A percentile compares a stretch with the other conserved stretches of the same genome.
Conservation (phyloP, 2,888 invertebrate species). For the Venusia cambrica region DNA sequence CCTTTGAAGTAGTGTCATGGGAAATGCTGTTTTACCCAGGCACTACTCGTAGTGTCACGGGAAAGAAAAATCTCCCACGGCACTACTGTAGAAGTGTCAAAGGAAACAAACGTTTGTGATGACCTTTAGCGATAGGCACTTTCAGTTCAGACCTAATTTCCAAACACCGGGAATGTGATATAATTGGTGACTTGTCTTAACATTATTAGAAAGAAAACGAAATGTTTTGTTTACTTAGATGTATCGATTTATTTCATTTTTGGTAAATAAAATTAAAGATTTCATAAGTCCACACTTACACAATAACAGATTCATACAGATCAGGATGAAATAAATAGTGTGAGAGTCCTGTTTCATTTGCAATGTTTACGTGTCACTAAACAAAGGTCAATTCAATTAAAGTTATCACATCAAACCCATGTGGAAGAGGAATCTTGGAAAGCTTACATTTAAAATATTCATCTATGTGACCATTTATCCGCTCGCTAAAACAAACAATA, state of each 20-base stretch:
- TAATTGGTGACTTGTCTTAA: no score
- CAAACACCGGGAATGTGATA: no score
- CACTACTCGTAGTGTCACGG: no score
- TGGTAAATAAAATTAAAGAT: conserved; percentile 77
- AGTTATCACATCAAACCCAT: conserved; percentile 78
- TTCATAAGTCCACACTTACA: conserved; percentile 75
- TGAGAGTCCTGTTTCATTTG: conserved; percentile 70
- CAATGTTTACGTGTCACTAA: conserved; percentile 65
- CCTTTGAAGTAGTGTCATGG: no score
- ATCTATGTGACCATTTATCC: conserved; percentile 66
- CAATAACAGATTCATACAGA: conserved; percentile 76
- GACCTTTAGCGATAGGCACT: no score
- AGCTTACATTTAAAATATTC: conserved; percentile 73
- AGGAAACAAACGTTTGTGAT: no score
- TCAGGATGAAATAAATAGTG: conserved; percentile 79
- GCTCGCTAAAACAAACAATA: conserved; percentile 62
- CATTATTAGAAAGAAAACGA: no score
- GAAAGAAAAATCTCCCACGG: no score
- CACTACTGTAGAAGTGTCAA: no score
- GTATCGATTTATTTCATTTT: conserved; percentile 77
- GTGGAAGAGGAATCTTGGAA: conserved; percentile 75
- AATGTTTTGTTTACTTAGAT: conserved; percentile 43
- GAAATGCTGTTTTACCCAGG: no score
- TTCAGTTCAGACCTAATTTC: no score
- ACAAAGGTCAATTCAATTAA: conserved; percentile 68